These are phyloP conservation scores for Anastatus disparis DNA, from an alignment of 1,140 invertebrate species.

Conservation along the genomic window DNA sequence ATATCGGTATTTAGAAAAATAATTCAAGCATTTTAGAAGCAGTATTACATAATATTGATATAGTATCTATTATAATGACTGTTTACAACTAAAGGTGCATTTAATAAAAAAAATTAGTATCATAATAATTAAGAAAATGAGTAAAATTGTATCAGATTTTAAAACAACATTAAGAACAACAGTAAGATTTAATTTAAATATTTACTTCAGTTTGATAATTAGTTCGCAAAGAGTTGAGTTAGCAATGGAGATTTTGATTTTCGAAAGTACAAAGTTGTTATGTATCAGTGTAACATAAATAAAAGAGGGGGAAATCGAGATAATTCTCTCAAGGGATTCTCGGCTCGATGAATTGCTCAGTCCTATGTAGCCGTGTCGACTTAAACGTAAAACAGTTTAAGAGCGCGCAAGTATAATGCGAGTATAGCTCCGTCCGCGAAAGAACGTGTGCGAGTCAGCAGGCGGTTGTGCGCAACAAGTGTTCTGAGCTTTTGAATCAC, in stretches of 20 bases:
- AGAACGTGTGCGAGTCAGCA: constrained; percentile 63
- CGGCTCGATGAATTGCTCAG: constrained; percentile 53
- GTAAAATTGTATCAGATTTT: too few relatives aligned
- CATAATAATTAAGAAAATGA: too few relatives aligned
- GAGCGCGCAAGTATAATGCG: constrained; percentile 38
- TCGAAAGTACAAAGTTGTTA: neutral
- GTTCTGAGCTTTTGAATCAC: constrained; percentile 69
- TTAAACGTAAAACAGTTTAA: constrained; percentile 57
- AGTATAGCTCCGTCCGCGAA: constrained; percentile 21
- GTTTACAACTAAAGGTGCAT: too few relatives aligned
- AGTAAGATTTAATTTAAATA: neutral
- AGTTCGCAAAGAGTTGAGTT: constrained; percentile 5
- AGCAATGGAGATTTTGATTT: constrained; percentile 32
- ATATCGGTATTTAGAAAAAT: too few relatives aligned
- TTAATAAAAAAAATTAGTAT: too few relatives aligned
- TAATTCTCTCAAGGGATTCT: constrained; percentile 39
- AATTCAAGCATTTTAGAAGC: too few relatives aligned
- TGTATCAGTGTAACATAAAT: neutral
- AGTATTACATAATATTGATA: too few relatives aligned
- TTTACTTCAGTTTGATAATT: constrained; percentile 4
- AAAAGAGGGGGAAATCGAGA: neutral
- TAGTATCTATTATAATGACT: too few relatives aligned
- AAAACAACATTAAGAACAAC: too few relatives aligned
- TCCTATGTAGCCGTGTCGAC: constrained; percentile 51
- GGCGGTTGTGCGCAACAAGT: constrained; percentile 68